Percentiles rank a stretch among this genome's conserved stretches.
phyloP scores from a whole-genome alignment of 53 echinoderm and acorn worm genomes.

The Glandiceps talaboti region DNA sequence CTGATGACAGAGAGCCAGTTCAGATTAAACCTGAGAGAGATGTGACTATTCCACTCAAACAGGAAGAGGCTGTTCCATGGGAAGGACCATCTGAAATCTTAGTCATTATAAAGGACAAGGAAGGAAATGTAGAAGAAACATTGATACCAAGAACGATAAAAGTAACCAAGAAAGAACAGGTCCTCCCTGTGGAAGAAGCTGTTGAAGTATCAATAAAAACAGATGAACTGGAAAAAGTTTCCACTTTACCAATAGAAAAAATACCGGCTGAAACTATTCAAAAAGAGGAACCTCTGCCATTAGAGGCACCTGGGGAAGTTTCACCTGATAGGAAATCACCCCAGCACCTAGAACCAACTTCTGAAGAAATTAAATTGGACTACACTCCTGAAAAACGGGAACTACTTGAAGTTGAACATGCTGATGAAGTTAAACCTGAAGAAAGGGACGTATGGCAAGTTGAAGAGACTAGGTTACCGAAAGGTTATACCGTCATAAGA shows the following conservation, averaged over 20 bases:
- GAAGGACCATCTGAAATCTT: background rate
- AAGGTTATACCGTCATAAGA: background rate
- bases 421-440: background rate
- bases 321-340: conserved; percentile 19
- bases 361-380: background rate
- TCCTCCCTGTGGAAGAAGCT: background rate
- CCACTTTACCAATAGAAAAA: background rate
- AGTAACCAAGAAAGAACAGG: background rate
- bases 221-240: background rate
- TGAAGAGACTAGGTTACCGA: too few relatives aligned
- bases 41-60: background rate
- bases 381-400: conserved; percentile 1
- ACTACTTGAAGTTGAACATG: background rate
- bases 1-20: background rate
- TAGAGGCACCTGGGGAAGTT: conserved; percentile 18
- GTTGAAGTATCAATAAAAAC: background rate
- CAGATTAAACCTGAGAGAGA: background rate
- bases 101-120: background rate
- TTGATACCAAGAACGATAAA: background rate
- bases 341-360: conserved; percentile 21
- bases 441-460: too few relatives aligned
- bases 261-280: background rate
- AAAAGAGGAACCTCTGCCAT: background rate
- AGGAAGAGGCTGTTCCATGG: background rate
- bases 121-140: background rate